These are phyloP conservation scores for Prorops nasuta DNA, from an alignment of 1,140 invertebrate genomes.

Conservation along the genomic window DNA sequence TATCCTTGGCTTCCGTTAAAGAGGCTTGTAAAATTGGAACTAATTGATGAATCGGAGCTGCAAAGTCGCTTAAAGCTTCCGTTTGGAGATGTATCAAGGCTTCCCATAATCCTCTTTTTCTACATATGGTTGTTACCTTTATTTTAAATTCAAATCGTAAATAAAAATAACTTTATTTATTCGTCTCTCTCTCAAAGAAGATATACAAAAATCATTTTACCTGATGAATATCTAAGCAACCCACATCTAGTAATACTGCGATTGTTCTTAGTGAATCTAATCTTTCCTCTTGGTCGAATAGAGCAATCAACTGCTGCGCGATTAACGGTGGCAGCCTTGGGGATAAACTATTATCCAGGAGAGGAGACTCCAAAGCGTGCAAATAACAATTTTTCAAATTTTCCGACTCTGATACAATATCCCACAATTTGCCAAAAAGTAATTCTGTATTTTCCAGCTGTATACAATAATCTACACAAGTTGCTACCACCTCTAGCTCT, in stretches of 20 bases:
- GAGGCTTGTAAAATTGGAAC: conserved; percentile 59
- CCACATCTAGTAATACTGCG: conserved; percentile 78
- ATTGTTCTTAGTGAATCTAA: conserved; percentile 73
- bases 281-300: conserved; percentile 61
- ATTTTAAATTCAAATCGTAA: background rate
- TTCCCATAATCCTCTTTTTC: conserved; percentile 77
- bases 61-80: conserved; percentile 79
- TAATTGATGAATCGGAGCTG: conserved; percentile 79
- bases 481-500: conserved; percentile 40
- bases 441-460: conserved; percentile 55
- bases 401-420: conserved; percentile 51
- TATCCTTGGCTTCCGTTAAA: conserved; percentile 35
- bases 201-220: conserved; percentile 42
- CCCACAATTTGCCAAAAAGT: conserved; percentile 59
- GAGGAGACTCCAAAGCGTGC: conserved; percentile 54
- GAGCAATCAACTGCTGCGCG: conserved; percentile 66
- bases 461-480: conserved; percentile 50
- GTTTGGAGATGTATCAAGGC: conserved; percentile 89
- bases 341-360: conserved; percentile 56
- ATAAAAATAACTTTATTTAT: background rate
- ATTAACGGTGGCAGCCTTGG: conserved; percentile 62
- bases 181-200: background rate
- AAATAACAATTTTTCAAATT: conserved; percentile 51
- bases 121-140: conserved; percentile 72
- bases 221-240: conserved; percentile 87